These are phyloP conservation scores for Zenarchopterus dispar DNA, from an alignment of 2,797 vertebrate species.

Conservation along the genomic window DNA sequence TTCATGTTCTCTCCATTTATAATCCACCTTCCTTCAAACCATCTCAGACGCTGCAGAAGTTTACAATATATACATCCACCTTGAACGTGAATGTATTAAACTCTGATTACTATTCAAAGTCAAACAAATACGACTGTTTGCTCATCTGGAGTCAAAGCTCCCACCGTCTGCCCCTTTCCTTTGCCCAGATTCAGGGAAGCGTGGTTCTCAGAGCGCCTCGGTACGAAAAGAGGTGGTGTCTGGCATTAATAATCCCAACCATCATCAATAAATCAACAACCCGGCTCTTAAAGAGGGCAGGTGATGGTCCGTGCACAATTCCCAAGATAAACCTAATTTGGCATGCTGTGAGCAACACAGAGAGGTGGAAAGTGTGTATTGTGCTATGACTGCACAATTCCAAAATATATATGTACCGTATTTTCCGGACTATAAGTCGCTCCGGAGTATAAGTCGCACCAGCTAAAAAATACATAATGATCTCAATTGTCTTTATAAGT, in stretches of 20 bases:
- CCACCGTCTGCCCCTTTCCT: slow-evolving; percentile 28
- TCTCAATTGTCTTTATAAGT: too few relatives aligned
- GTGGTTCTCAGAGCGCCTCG: slow-evolving; percentile 21
- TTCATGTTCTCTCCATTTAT: slow-evolving; percentile 12
- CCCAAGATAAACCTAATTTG: slow-evolving; percentile 44
- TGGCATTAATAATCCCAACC: slow-evolving; percentile 63
- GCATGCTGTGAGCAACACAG: slow-evolving; percentile 30
- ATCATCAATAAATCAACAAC: slow-evolving; percentile 72
- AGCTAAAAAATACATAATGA: too few relatives aligned
- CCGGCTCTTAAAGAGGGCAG: slow-evolving; percentile 47
- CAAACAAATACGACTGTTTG: slow-evolving; percentile 7
- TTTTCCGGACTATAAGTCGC: too few relatives aligned
- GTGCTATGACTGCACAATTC: background rate
- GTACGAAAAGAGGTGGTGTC: slow-evolving; percentile 22
- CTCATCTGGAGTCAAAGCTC: slow-evolving; percentile 34
- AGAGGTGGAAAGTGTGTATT: slow-evolving; percentile 1
- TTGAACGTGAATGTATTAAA: slow-evolving; percentile 22
- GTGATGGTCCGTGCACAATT: slow-evolving; percentile 58
- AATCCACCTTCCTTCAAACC: slow-evolving; percentile 4
- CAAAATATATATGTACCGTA: background rate
- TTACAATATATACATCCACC: slow-evolving; percentile 17
- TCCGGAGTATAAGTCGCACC: too few relatives aligned
- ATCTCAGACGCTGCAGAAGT: background rate
- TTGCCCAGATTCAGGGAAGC: slow-evolving; percentile 22
- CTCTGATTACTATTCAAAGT: background rate